Evolutionary conservation across 2,113 vertebrate species (phyloP).

Genomic region (Ammodramus savannarum): DNA sequence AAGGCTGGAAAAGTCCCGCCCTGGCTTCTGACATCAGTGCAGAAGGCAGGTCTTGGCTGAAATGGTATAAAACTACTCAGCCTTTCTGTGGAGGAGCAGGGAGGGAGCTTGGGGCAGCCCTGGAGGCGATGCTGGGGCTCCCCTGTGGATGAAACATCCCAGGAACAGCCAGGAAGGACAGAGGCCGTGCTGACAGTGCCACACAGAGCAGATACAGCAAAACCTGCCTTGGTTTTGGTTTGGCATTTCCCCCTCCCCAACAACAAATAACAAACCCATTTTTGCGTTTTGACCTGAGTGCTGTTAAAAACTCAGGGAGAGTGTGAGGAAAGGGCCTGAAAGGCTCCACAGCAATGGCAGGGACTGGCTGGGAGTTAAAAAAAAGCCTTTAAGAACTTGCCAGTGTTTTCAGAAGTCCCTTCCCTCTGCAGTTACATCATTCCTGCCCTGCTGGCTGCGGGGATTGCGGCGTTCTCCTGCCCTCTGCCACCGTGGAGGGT

Average conservation of each 20-base stretch:
- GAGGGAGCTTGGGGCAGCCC: background rate
- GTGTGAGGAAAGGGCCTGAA: background rate
- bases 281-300: background rate
- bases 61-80: background rate
- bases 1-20: slow-evolving; percentile 66
- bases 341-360: background rate
- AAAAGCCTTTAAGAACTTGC: background rate
- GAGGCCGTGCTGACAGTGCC: background rate
- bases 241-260: rapidly evolving
- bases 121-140: background rate
- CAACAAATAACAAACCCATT: background rate
- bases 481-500: background rate
- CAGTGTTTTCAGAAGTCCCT: background rate
- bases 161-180: background rate
- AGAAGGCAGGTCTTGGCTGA: slow-evolving; percentile 57
- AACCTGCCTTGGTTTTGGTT: background rate
- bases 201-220: background rate
- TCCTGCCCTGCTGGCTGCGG: background rate
- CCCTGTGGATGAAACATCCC: background rate
- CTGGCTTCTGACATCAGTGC: slow-evolving; percentile 64
- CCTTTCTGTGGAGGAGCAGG: background rate
- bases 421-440: background rate
- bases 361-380: background rate
- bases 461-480: background rate
- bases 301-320: background rate